These are phyloP conservation scores for Glossophaga mutica DNA, from an alignment of 2,797 vertebrate species.

Conservation along the genomic window DNA sequence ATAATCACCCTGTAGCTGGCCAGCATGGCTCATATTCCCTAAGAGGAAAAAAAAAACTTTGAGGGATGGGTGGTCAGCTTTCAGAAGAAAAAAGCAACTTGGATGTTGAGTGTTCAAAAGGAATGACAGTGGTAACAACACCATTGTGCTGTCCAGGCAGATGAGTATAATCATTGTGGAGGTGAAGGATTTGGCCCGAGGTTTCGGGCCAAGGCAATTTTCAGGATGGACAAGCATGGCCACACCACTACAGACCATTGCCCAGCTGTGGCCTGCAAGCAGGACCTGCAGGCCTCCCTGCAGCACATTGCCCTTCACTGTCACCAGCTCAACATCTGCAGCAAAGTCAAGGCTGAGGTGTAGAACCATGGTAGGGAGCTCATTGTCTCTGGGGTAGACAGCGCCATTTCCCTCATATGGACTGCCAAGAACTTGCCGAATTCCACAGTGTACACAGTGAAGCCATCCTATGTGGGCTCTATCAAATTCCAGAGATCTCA, in stretches of 20 bases:
- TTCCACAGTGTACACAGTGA: conserved; percentile 90
- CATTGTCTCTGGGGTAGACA: conserved; percentile 90
- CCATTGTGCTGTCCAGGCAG: conserved; percentile 78
- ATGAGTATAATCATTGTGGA: conserved; percentile 89
- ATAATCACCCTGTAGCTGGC: conserved; percentile 92
- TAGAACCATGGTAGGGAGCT: conserved; percentile 97
- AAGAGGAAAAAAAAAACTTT: conserved; percentile 88
- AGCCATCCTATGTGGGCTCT: conserved; percentile 93
- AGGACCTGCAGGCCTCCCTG: conserved; percentile 96
- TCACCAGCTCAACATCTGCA: conserved; percentile 99
- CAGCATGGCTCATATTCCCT: conserved; percentile 80
- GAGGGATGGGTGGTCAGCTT: conserved; percentile 88
- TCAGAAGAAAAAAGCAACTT: conserved; percentile 88
- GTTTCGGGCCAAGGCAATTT: conserved; percentile 98
- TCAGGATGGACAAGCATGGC: conserved; percentile 98
- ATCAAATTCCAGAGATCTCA: conserved; percentile 98
- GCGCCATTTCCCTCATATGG: conserved; percentile 98
- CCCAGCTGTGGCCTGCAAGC: conserved; percentile 94
- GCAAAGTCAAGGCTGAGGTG: conserved; percentile 98
- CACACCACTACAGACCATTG: conserved; percentile 96
- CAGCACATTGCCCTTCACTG: conserved; percentile 96
- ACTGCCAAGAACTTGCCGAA: conserved; percentile 99
- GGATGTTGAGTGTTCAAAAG: conserved; percentile 89
- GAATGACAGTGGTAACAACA: background rate
- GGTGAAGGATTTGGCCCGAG: conserved; percentile 91